Conservation (phyloP, 2,888 invertebrate species). For the Epinotia brunnichana region DNA sequence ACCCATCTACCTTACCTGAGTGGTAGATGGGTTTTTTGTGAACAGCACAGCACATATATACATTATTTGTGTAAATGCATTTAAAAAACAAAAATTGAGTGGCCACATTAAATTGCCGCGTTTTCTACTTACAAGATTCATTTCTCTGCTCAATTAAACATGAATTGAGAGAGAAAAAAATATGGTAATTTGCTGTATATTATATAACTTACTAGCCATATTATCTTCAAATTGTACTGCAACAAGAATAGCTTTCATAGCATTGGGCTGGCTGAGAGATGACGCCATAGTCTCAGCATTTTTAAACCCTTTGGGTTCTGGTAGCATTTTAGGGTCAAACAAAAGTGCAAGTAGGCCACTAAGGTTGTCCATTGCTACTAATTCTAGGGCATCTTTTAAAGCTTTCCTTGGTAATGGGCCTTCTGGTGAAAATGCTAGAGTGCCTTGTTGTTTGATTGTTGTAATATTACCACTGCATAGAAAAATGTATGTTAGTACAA, state of each 20-base stretch:
- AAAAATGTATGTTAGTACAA: conserved; percentile 1
- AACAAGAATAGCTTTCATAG: conserved; percentile 74
- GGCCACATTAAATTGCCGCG: too few relatives aligned
- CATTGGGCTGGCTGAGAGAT: conserved; percentile 72
- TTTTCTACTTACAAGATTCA: too few relatives aligned
- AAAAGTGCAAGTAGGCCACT: conserved; percentile 67
- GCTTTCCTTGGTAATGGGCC: conserved; percentile 70
- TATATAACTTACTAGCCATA: conserved; percentile 71
- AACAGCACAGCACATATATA: too few relatives aligned
- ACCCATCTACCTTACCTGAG: too few relatives aligned
- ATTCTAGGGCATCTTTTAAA: conserved; percentile 70
- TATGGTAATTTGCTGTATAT: neutral
- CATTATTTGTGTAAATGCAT: too few relatives aligned
- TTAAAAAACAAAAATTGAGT: too few relatives aligned
- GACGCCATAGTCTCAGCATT: conserved; percentile 68
- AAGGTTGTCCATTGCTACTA: conserved; percentile 73
- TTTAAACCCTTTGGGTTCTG: conserved; percentile 72
- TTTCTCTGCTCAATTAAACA: neutral
- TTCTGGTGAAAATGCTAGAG: conserved; percentile 78
- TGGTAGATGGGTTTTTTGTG: too few relatives aligned
- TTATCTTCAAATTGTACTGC: conserved; percentile 76
- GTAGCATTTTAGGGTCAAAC: conserved; percentile 69
- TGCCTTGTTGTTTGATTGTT: conserved; percentile 66
- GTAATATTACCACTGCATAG: conserved; percentile 69
- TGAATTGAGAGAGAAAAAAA: neutral